Conservation (phyloP, 2,797 vertebrate genomes). For the Amazona ochrocephala region DNA sequence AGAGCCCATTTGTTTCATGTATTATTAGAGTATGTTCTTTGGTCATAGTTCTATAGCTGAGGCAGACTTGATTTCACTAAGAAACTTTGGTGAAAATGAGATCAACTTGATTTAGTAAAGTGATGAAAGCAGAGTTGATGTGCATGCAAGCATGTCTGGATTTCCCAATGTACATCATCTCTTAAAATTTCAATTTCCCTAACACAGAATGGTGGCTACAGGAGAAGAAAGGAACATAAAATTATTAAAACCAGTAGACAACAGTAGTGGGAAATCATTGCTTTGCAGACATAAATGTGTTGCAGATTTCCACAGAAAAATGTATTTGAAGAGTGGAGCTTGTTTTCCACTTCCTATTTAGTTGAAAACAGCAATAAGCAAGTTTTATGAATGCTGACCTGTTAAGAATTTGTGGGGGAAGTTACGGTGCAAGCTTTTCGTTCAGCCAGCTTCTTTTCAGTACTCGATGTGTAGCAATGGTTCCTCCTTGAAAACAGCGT, state of each 20-base stretch:
- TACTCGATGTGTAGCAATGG: not conserved
- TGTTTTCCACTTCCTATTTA: not conserved
- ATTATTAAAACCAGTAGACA: not conserved
- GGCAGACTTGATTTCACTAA: not conserved
- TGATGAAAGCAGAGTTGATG: not conserved
- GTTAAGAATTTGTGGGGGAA: constrained; percentile 56
- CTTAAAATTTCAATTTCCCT: not conserved
- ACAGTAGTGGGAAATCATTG: not conserved
- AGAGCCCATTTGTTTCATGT: not conserved
- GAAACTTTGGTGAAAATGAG: not conserved
- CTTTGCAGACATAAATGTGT: not conserved
- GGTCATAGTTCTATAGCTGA: not conserved
- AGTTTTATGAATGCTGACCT: constrained; percentile 40
- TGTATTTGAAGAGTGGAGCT: not conserved
- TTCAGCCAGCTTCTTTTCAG: not conserved
- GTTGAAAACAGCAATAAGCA: not conserved
- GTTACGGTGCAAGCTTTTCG: not conserved
- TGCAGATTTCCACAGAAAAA: not conserved
- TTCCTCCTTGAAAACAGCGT: not conserved
- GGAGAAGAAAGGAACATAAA: not conserved
- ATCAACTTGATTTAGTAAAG: not conserved
- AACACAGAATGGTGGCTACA: not conserved
- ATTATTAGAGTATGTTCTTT: not conserved
- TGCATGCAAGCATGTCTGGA: too few relatives aligned
- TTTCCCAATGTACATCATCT: not conserved